Conservation (phyloP, 2,113 vertebrate genomes). For the Hippopotamus amphibius region DNA sequence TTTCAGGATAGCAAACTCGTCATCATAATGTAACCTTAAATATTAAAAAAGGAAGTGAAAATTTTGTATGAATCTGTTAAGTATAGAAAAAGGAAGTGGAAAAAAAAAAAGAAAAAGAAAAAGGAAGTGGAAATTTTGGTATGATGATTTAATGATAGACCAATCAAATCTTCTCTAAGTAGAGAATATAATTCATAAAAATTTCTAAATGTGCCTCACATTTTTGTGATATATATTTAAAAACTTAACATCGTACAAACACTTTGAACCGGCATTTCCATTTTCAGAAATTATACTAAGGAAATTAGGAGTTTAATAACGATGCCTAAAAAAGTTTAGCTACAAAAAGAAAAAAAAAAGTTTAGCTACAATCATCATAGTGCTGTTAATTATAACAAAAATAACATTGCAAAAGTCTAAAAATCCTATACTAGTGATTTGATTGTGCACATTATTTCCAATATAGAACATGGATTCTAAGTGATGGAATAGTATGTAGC, state of each 20-base stretch:
- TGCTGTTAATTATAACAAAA: slow-evolving; percentile 39
- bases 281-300: slow-evolving; percentile 15
- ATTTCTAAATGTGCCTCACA: not conserved
- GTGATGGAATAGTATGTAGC: not conserved
- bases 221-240: slow-evolving; percentile 34
- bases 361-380: slow-evolving; percentile 28
- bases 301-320: slow-evolving; percentile 40
- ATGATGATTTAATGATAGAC: slow-evolving; percentile 33
- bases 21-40: not conserved
- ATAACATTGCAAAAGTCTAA: slow-evolving; percentile 19
- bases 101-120: not conserved
- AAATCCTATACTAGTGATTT: not conserved
- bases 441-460: not conserved
- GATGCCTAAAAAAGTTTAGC: slow-evolving; percentile 47
- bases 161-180: slow-evolving; percentile 3
- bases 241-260: slow-evolving; percentile 11
- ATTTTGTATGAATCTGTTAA: slow-evolving; percentile 10
- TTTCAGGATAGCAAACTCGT: slow-evolving; percentile 35
- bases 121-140: slow-evolving; percentile 38
- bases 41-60: not conserved
- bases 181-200: slow-evolving; percentile 55
- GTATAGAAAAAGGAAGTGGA: not conserved
- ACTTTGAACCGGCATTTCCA: not conserved
- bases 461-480: not conserved
- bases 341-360: not conserved